These are phyloP conservation scores for Picus viridis DNA, from an alignment of 2,797 vertebrate species.

Conservation along the genomic window DNA sequence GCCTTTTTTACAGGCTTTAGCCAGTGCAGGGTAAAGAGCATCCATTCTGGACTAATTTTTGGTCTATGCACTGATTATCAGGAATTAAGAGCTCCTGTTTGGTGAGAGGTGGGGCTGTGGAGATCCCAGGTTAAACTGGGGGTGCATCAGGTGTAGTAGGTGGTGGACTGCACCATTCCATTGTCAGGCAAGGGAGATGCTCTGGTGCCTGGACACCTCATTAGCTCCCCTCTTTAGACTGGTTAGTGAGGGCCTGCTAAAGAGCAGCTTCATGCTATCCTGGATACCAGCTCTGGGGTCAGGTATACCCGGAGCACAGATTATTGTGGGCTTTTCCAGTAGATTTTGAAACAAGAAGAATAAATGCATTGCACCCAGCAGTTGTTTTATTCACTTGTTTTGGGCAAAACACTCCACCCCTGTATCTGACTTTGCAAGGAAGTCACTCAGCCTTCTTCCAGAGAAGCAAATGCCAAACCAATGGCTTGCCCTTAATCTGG, in stretches of 20 bases:
- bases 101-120: neutral
- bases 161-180: conserved; percentile 21
- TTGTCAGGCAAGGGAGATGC: conserved; percentile 47
- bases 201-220: conserved; percentile 70
- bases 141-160: neutral
- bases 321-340: conserved; percentile 74
- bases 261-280: conserved; percentile 84
- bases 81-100: conserved; percentile 18
- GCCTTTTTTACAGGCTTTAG: too few relatives aligned
- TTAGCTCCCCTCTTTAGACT: conserved; percentile 75
- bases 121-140: conserved; percentile 14
- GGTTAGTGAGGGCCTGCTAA: conserved; percentile 74
- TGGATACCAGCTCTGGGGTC: conserved; percentile 81
- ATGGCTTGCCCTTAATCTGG: neutral
- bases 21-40: conserved; percentile 18
- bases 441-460: conserved; percentile 15
- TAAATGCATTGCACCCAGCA: conserved; percentile 1
- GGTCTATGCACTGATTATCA: neutral
- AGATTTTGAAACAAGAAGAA: conserved; percentile 68
- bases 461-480: conserved; percentile 22
- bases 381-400: conserved; percentile 34
- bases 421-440: neutral
- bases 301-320: conserved; percentile 74
- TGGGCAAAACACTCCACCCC: neutral
- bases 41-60: neutral